Evolutionary conservation across 1,140 invertebrate genomes (phyloP).

Genomic region (Archegozetes longisetosus): DNA sequence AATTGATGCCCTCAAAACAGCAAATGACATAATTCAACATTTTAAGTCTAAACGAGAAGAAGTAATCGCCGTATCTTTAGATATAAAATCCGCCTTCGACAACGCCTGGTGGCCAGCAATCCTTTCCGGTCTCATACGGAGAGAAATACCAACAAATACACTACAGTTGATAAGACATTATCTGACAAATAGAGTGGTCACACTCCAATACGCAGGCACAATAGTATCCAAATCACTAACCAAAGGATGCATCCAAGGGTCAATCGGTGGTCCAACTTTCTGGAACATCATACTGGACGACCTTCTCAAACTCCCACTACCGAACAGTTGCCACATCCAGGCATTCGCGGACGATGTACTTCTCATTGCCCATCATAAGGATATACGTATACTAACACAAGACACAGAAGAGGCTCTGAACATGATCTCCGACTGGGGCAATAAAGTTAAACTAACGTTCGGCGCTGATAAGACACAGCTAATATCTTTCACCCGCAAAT

Average conservation of each 20-base stretch:
- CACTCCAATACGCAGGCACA: neutral
- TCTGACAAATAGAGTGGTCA: neutral
- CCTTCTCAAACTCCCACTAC: slow-evolving; percentile 11
- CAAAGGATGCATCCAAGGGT: slow-evolving; percentile 15
- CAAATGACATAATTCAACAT: neutral
- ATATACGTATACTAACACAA: neutral
- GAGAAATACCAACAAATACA: neutral
- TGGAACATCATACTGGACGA: slow-evolving; percentile 14
- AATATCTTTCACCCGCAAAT: neutral
- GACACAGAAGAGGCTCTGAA: neutral
- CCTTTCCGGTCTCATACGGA: neutral
- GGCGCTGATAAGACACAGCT: slow-evolving; percentile 8
- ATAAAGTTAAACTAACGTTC: slow-evolving; percentile 11
- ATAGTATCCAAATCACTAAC: slow-evolving; percentile 8
- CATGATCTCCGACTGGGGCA: slow-evolving; percentile 9
- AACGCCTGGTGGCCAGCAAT: slow-evolving; percentile 9
- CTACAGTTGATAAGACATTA: neutral
- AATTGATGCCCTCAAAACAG: neutral
- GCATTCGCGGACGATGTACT: slow-evolving; percentile 15
- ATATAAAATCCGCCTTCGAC: slow-evolving; percentile 9
- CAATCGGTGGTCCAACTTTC: slow-evolving; percentile 12
- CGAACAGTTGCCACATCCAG: slow-evolving; percentile 6
- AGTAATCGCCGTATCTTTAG: neutral
- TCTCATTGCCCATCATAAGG: neutral
- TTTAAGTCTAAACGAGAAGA: neutral